Conservation (phyloP, 2,888 invertebrate species). For the Cybosia mesomella region DNA sequence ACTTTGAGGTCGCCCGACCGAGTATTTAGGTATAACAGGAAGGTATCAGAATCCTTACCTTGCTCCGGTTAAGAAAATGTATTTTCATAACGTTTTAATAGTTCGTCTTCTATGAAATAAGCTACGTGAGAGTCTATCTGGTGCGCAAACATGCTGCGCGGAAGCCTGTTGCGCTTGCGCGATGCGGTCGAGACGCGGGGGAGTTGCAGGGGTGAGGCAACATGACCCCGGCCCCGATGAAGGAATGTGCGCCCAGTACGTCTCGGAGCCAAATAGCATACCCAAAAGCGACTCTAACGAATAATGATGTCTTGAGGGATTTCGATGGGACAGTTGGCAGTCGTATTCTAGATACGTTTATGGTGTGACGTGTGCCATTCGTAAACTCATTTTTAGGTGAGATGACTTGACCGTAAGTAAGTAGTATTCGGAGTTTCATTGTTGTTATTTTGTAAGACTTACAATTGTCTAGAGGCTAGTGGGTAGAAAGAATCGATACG, state of each 20-base stretch:
- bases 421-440: no score
- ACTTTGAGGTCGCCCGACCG: slow-evolving; percentile 39
- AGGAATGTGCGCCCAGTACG: not conserved
- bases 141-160: slow-evolving; percentile 77
- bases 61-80: slow-evolving; percentile 56
- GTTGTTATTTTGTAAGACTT: not conserved
- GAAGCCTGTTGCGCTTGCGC: slow-evolving; percentile 51
- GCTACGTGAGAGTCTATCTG: slow-evolving; percentile 62
- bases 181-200: slow-evolving; percentile 30
- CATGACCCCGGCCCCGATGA: slow-evolving; percentile 23
- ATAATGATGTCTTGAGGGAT: not conserved
- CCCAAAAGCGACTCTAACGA: not conserved
- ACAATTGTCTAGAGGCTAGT: no score
- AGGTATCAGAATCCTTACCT: slow-evolving; percentile 68
- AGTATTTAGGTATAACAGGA: slow-evolving; percentile 37
- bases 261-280: not conserved
- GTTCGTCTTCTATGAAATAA: slow-evolving; percentile 74
- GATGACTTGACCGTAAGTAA: not conserved
- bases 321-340: not conserved
- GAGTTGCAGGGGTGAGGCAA: slow-evolving; percentile 39
- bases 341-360: not conserved
- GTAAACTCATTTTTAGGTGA: not conserved
- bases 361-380: not conserved
- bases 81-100: slow-evolving; percentile 78
- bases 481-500: no score